Base-by-base conservation (phyloP, 2,888 invertebrate species). In the Colostygia pectinataria region DNA sequence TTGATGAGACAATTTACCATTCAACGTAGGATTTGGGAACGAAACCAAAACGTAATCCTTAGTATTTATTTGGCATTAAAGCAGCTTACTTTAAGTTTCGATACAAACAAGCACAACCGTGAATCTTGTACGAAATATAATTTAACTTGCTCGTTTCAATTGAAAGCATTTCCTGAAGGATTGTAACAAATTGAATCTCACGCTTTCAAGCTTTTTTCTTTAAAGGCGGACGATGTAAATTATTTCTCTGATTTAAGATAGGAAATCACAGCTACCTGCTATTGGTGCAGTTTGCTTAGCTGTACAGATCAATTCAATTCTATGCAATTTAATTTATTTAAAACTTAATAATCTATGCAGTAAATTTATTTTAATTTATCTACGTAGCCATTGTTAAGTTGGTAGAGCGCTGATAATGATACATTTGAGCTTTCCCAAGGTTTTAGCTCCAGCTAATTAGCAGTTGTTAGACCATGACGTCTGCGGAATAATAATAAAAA, bases 101-200 rank as follows among this genome's bases (percentile, higher is more conserved):
- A 69, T 61, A 76, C 71, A 77, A 81, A 78, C 80, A 74, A 79
- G 71, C 71, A 65, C 56, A 57, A 71, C 74, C 67, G 61, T 71
- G 69, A 59, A 70, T 71, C 72, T 72, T 72, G 74, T 76, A 80
- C 82, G 80, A 80, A 84, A 84, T 77, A 83, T 83, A 85, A 85
- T 86, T 83, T 83, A 85, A 83, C 83, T 85, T 84, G 67, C 63
- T 65, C 66, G 80, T 83, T 88, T 80, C 77, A 80, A 83, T 83
- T 74, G 74, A 77, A 81, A 80, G 67, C 77, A 68, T 84, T 85
- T 83, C 79, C 78, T 80, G 71, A 75, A 80, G 77, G 80, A 81
- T 80, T 80, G 77, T 83, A 80, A 81, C 79, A 83, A 88, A 88
- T 86, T 86, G 81, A 81, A 85, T 85, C 81, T 81, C 75, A 80